Evolutionary conservation across 2,113 vertebrate species (phyloP).

Genomic region (Peromyscus californicus): DNA sequence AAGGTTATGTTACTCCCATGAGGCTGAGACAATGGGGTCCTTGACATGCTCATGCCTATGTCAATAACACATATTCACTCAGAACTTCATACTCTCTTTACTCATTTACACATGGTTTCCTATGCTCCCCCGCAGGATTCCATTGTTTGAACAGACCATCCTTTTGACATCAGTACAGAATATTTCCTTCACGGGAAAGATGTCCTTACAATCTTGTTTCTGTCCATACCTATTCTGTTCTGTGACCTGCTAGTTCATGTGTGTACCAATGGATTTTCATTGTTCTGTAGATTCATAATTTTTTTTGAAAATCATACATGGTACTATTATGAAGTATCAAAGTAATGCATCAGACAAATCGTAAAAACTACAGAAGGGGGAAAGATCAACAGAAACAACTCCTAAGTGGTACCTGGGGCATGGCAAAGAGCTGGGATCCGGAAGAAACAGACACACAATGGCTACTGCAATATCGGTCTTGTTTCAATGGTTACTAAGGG

Average conservation of each 20-base stretch:
- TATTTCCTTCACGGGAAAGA: not conserved
- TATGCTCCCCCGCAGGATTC: not conserved
- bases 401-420: no score
- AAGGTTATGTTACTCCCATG: not conserved
- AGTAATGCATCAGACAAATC: not conserved
- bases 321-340: not conserved
- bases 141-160: not conserved
- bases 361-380: not conserved
- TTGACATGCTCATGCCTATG: not conserved
- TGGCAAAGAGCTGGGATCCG: not conserved
- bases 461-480: not conserved
- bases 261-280: slow-evolving; percentile 43
- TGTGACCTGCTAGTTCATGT: not conserved
- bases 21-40: not conserved
- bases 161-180: slow-evolving; percentile 8
- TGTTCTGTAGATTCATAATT: slow-evolving; percentile 56
- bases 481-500: not conserved
- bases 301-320: slow-evolving; percentile 19
- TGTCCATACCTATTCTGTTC: slow-evolving; percentile 11
- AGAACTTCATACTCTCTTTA: not conserved
- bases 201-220: not conserved
- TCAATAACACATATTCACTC: not conserved
- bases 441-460: not conserved
- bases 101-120: not conserved
- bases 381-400: not conserved